These are phyloP conservation scores for Allolobophora icterica DNA, from an alignment of 2,888 invertebrate genomes.

Conservation along the genomic window DNA sequence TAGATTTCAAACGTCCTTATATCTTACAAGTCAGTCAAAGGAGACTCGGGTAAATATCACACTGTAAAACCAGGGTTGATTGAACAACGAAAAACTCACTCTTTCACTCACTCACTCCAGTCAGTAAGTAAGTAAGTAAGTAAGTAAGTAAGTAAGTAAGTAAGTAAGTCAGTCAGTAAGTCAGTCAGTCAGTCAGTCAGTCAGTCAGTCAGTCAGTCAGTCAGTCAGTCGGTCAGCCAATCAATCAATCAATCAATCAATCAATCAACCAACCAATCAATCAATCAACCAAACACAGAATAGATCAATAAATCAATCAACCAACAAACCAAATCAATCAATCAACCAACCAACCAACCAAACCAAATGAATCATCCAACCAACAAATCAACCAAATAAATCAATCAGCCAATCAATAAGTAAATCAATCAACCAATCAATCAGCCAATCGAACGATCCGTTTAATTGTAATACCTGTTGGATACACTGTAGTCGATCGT, in stretches of 20 bases:
- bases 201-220: not conserved
- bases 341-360: not conserved
- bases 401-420: not conserved
- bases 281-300: too few species aligned
- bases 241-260: not conserved
- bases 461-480: slow-evolving; percentile 59
- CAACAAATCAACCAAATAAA: not conserved
- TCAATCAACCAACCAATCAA: not conserved
- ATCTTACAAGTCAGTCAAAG: too few species aligned
- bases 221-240: not conserved
- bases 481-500: slow-evolving; percentile 65
- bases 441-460: not conserved
- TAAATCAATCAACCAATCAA: not conserved
- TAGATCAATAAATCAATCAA: not conserved
- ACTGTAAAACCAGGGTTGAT: too few species aligned
- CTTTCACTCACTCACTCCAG: too few species aligned
- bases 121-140: too few species aligned
- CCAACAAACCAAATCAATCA: not conserved
- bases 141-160: too few species aligned
- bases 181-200: too few species aligned
- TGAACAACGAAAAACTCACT: too few species aligned
- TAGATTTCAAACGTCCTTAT: too few species aligned
- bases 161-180: too few species aligned
- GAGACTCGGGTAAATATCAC: too few species aligned
- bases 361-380: not conserved